A percentile compares a stretch with the other conserved stretches of the same genome.
phyloP scores from a whole-genome alignment of 2,797 vertebrate genomes.

The Molossus alvarezi region DNA sequence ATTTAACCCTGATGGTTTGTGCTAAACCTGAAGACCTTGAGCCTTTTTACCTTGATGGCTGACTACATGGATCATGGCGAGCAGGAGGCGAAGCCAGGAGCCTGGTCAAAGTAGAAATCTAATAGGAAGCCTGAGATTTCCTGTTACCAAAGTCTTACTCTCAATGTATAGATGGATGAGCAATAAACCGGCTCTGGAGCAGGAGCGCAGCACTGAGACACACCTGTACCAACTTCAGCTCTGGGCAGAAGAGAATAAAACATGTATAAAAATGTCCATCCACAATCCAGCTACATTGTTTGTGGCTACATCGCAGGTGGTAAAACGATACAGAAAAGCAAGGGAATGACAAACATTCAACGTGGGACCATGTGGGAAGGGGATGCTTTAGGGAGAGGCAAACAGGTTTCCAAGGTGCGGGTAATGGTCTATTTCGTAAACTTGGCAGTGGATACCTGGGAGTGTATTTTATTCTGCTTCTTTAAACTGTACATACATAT shows the following conservation, averaged over 20 bases:
- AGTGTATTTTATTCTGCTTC: background rate
- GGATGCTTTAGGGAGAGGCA: background rate
- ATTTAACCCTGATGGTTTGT: background rate
- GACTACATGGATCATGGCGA: background rate
- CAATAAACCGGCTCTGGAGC: conserved; percentile 20
- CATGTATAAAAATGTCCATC: background rate
- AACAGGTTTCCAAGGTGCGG: background rate
- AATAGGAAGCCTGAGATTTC: background rate
- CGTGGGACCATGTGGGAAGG: background rate
- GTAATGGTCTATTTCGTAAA: background rate
- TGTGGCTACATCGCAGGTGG: background rate
- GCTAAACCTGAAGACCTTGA: conserved; percentile 21
- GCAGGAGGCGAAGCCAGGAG: background rate
- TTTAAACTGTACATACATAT: background rate
- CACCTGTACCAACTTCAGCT: background rate
- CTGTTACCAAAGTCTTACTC: background rate
- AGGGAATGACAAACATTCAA: background rate
- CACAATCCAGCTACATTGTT: background rate
- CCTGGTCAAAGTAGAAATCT: background rate
- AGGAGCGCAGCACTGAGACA: background rate
- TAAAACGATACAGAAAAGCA: conserved; percentile 45
- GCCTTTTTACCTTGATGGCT: background rate
- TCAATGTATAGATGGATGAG: background rate
- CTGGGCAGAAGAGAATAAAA: conserved; percentile 3
- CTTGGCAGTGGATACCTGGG: background rate